Evolutionary conservation across 2,797 vertebrate species (phyloP).

Genomic region (Sebastes ruberrimus): DNA sequence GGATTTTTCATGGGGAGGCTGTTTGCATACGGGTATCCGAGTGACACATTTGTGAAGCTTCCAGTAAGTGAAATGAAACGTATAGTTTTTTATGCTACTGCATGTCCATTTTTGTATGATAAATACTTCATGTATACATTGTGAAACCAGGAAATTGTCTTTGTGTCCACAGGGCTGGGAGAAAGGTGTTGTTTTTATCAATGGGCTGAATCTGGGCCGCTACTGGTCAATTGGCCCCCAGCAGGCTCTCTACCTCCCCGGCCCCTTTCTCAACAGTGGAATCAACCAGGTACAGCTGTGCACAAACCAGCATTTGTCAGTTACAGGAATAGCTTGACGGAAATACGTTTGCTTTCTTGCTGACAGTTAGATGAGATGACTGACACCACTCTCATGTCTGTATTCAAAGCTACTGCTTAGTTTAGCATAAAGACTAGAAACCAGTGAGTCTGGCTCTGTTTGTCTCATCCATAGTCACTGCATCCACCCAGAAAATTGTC

Average conservation of each 20-base stretch:
- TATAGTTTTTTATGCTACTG: background rate
- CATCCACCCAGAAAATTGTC: background rate
- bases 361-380: background rate
- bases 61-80: constrained; percentile 78
- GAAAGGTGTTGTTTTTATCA: constrained; percentile 93
- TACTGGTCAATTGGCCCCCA: constrained; percentile 97
- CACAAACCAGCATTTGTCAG: background rate
- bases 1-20: constrained; percentile 90
- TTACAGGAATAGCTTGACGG: background rate
- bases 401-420: background rate
- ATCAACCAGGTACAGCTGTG: constrained; percentile 86
- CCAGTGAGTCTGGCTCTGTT: background rate
- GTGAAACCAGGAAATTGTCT: background rate
- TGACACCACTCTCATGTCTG: background rate
- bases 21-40: constrained; percentile 84
- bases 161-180: constrained; percentile 88
- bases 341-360: background rate
- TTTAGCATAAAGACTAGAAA: background rate
- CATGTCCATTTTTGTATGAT: background rate
- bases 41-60: constrained; percentile 92
- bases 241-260: constrained; percentile 92
- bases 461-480: background rate
- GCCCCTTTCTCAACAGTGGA: constrained; percentile 88
- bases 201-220: constrained; percentile 91
- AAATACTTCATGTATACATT: background rate